A percentile compares a stretch with the other conserved stretches of the same genome.
Conservation (phyloP, 2,113 vertebrate species). For the Carlito syrichta region DNA sequence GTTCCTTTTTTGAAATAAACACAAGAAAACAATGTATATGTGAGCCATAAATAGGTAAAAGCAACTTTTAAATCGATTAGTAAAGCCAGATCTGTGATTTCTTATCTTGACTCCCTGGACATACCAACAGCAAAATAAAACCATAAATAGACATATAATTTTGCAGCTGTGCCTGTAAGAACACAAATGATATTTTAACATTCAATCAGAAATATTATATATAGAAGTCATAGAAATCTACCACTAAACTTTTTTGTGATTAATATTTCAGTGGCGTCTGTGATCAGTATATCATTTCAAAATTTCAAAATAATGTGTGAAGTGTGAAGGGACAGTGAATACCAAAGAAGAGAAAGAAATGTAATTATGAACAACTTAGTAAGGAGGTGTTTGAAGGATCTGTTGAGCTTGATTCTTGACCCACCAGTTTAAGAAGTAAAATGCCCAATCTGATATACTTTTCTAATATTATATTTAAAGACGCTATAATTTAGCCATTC, state of each 20-base stretch:
- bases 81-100: conserved; percentile 22
- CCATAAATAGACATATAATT: background rate
- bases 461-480: background rate
- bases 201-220: conserved; percentile 6
- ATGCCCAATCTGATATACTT: background rate
- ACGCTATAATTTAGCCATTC: background rate
- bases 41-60: background rate
- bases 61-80: background rate
- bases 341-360: background rate
- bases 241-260: background rate
- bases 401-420: background rate
- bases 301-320: background rate
- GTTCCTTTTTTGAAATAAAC: conserved; percentile 20
- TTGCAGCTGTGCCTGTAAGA: background rate
- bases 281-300: background rate
- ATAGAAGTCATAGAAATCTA: background rate
- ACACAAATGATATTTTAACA: background rate
- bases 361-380: background rate
- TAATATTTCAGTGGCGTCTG: conserved; percentile 7
- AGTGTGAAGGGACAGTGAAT: background rate
- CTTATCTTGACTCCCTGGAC: background rate
- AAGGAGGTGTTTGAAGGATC: background rate
- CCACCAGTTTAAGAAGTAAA: background rate
- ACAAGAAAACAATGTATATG: background rate
- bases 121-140: conserved; percentile 21